Conservation (phyloP, 2,797 vertebrate species). For the Chaunax sp. region DNA sequence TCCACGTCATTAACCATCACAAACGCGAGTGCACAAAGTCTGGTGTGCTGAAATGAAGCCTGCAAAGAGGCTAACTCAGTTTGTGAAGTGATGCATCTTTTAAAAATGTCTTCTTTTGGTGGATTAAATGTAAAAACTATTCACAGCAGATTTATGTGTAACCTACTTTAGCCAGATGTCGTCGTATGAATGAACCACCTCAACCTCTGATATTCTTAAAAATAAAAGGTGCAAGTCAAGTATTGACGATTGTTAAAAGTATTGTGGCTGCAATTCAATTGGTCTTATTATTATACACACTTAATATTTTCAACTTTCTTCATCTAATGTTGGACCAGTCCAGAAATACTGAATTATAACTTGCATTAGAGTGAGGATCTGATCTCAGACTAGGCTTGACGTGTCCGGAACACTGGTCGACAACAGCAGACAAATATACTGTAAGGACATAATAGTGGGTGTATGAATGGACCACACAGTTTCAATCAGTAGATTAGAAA, state of each 20-base stretch:
- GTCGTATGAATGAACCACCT: constrained; percentile 3
- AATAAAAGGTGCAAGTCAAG: neutral
- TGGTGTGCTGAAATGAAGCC: constrained; percentile 10
- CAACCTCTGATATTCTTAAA: neutral
- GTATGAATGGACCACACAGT: constrained; percentile 42
- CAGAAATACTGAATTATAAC: constrained; percentile 15
- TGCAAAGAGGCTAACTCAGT: constrained; percentile 8
- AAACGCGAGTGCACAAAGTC: constrained; percentile 15
- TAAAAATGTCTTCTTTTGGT: constrained; percentile 1
- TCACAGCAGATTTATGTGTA: constrained; percentile 21
- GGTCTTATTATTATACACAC: constrained; percentile 29
- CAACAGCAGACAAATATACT: constrained; percentile 38
- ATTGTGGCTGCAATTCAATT: constrained; percentile 33
- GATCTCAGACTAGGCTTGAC: constrained; percentile 5
- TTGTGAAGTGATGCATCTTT: constrained; percentile 16
- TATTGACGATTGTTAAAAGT: constrained; percentile 11
- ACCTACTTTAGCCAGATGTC: constrained; percentile 15
- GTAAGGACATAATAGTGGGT: constrained; percentile 48
- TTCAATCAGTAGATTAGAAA: constrained; percentile 44
- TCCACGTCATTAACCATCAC: constrained; percentile 6
- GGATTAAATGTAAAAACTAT: constrained; percentile 25
- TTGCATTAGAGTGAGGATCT: constrained; percentile 23
- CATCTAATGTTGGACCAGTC: constrained; percentile 9
- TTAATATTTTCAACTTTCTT: neutral
- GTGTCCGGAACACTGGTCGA: constrained; percentile 5